Evolutionary conservation across 2,888 invertebrate genomes (phyloP), one percentile per base, ranked within the genome.

Genomic region (Pyrocoelia pectoralis): DNA sequence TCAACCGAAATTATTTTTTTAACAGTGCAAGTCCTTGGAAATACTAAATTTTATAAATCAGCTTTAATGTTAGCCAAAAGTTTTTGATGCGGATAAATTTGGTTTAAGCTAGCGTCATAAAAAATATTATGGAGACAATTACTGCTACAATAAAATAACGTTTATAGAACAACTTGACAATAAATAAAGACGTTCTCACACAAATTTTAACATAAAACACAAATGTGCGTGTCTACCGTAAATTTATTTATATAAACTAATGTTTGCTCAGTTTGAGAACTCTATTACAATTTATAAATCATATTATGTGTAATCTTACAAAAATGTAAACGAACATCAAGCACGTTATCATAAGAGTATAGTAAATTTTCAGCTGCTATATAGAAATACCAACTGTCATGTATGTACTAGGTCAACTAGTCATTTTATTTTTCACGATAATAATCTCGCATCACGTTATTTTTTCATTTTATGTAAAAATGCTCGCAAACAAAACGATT

Each of bases 401-500:
- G 28, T 29, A 28, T 18, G 50, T 9, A 24, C 10, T 24, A 51
- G 28, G 2, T 56, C 56, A 61, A 59, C 61, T 65, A 55, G 60
- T 66, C 66, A 60, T 66, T 69, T 69, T 67, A 65, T 3, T 66
- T 70, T 68, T 52, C 53, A 14, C 67, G 71, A 73, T 73, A 73
- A 70, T 70, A 69, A 72, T 73, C 70, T 71, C 57, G 65, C 57
- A 69, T 66, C 68, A 67, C 67, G 65, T 67, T 67, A 69, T 69
- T 68, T 72, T 73, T n/a, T 65, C 51, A 61, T 57, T 66, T 51
- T 46, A 62, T 61, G 70, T 67, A 70, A 70, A 71, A 71, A 70
- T 66, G 65, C 57, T 56, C 57, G 51, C 50, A 61, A 24, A n/a
- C n/a, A n/a, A n/a, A n/a, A 33, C 58, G 63, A 65, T 67, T 65